Conservation (phyloP, 2,797 vertebrate genomes). For the Oryzias sinensis region DNA sequence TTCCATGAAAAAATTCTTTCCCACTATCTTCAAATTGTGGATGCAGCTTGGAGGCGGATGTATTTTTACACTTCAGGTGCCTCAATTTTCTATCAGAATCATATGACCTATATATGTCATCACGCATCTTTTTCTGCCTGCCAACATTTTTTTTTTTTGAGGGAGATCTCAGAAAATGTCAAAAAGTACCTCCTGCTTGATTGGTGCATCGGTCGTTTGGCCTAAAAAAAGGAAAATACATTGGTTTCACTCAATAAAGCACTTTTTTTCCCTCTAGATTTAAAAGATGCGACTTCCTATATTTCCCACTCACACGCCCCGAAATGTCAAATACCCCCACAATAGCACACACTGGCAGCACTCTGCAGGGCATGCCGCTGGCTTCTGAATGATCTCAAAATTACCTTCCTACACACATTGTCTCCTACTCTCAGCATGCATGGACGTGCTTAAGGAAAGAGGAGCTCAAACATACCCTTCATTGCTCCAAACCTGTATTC, state of each 20-base stretch:
- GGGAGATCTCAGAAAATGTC: background rate
- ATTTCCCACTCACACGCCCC: conserved; percentile 41
- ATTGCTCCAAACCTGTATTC: conserved; percentile 46
- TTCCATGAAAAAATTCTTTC: background rate
- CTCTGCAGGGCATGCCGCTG: conserved; percentile 24
- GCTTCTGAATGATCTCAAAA: conserved; percentile 47
- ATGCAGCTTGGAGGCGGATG: background rate
- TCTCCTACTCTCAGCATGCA: conserved; percentile 26
- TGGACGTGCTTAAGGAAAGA: conserved; percentile 36
- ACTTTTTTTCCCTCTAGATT: conserved; percentile 18
- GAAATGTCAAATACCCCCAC: conserved; percentile 48
- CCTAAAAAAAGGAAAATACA: conserved; percentile 1
- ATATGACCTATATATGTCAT: conserved; percentile 1
- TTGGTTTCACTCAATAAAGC: background rate
- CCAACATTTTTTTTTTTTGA: background rate
- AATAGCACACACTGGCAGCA: conserved; percentile 14
- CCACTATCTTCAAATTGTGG: background rate
- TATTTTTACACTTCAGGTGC: background rate
- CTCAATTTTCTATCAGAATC: background rate
- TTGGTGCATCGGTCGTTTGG: background rate
- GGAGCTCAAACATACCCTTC: conserved; percentile 44
- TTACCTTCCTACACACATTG: conserved; percentile 53
- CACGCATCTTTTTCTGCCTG: background rate
- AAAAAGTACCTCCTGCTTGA: background rate
- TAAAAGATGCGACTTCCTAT: conserved; percentile 30